Evolutionary conservation across 2,888 invertebrate genomes (phyloP).

Genomic region (Agrochola macilenta): DNA sequence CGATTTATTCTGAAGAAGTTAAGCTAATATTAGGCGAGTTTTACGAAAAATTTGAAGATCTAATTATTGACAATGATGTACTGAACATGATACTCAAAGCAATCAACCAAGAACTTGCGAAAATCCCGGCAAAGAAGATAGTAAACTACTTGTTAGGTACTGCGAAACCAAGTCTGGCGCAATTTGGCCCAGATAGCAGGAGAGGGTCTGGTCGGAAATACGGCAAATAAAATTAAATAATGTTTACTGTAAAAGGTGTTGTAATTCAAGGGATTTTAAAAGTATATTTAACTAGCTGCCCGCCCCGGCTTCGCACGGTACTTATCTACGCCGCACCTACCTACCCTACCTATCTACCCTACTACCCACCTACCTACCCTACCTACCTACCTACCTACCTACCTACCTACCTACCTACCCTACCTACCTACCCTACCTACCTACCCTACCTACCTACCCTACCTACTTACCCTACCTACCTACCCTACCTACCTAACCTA

Average conservation of each 20-base stretch:
- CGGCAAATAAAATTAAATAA: background rate
- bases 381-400: no score
- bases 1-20: conserved; percentile 7
- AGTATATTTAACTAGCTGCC: no score
- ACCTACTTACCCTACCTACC: no score
- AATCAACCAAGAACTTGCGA: conserved; percentile 27
- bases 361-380: no score
- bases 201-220: background rate
- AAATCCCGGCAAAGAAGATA: conserved; percentile 30
- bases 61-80: conserved; percentile 31
- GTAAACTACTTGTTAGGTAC: conserved; percentile 13
- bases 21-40: conserved; percentile 22
- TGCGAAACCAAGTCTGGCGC: conserved; percentile 1
- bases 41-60: conserved; percentile 2
- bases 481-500: no score
- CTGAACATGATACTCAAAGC: conserved; percentile 15
- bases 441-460: no score
- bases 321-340: no score
- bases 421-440: no score
- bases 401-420: no score
- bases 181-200: conserved; percentile 1
- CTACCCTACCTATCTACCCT: no score
- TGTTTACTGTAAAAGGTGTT: background rate
- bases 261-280: background rate
- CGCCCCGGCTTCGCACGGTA: no score